Evolutionary conservation across 2,888 invertebrate species (phyloP), one percentile per base, ranked within the genome.

Genomic region (Drosophila testacea): DNA sequence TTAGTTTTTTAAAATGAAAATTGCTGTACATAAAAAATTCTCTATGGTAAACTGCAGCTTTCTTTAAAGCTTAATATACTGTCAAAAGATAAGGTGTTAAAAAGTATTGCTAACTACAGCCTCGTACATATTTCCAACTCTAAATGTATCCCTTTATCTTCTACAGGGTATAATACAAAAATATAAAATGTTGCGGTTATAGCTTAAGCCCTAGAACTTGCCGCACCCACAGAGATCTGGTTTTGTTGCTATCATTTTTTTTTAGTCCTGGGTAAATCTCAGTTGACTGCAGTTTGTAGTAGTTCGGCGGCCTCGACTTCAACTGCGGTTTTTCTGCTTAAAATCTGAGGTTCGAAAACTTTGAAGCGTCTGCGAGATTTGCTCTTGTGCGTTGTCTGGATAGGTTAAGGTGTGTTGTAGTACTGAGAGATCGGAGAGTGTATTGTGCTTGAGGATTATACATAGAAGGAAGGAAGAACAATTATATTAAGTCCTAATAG

Each of bases 301-400:
- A 66, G 48, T 48, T 73, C 32, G 32, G 41, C 46, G 54, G 39
- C 66, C 55, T 4, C 65, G 67, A 73, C 74, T 75, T 68, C 54
- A 68, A 65, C 76, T 81, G 82, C 68, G 88, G 79, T 77, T 79
- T 79, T 67, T 60, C 72, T 22, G 81, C 79, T 80, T 70, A 39
- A 73, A 77, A 76, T 76, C 16, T 34, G 56, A 28, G 71, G 59
- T 57, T 56, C 9, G n/a, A 9, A 73, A 78, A 76, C 54, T 76
- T 76, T 74, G 32, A 65, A 59, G 60, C 62, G 47, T 13, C 51
- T 51, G 44, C 36, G 38, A 54, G 57, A 32, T 54, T 62, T 44
- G 55, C 13, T 34, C 42, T 47, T 42, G 38, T 46, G 9, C 41
- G 38, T 41, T 27, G 32, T 28, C 36, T 38, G 52, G 11, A 32